A percentile compares a stretch with the other conserved stretches of the same genome.
phyloP scores from a whole-genome alignment of 2,888 invertebrate species.

The Leucophenga maculata region DNA sequence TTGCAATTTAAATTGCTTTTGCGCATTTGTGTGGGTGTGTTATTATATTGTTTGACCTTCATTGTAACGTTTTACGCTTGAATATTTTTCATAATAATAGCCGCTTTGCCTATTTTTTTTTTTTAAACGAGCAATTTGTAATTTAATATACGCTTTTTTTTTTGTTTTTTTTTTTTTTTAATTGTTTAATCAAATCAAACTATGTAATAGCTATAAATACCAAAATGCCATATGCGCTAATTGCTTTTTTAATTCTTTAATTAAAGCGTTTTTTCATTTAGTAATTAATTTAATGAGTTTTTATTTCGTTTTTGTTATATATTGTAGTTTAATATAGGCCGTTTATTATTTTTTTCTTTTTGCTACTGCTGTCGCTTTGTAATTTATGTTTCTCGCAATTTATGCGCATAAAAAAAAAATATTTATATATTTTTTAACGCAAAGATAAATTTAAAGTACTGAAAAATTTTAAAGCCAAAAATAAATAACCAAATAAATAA shows the following conservation, averaged over 20 bases:
- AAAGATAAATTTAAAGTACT: background rate
- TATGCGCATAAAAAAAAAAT: slow-evolving; percentile 41
- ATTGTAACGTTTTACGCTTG: slow-evolving; percentile 24
- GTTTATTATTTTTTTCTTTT: no score
- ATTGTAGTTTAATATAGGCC: slow-evolving; percentile 34
- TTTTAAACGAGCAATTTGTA: background rate
- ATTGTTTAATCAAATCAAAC: slow-evolving; percentile 7
- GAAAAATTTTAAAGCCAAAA: background rate
- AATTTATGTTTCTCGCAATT: no score
- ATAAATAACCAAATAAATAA: slow-evolving; percentile 5
- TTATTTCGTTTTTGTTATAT: no score
- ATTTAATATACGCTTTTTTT: background rate
- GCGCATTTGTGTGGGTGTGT: slow-evolving; percentile 35
- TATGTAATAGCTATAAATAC: background rate
- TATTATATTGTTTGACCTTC: slow-evolving; percentile 34
- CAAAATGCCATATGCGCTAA: no score
- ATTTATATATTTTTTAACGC: background rate
- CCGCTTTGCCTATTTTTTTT: slow-evolving; percentile 1
- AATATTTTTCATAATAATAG: background rate
- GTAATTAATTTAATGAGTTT: no score
- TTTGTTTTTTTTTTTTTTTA: slow-evolving; percentile 4
- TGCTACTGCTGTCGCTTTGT: no score
- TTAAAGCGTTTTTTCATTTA: background rate
- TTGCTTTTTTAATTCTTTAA: slow-evolving; percentile 3
- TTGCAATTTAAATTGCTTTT: slow-evolving; percentile 8